Base-by-base conservation (phyloP, 1,140 invertebrate genomes). In the Drosophila subpulchrella region DNA sequence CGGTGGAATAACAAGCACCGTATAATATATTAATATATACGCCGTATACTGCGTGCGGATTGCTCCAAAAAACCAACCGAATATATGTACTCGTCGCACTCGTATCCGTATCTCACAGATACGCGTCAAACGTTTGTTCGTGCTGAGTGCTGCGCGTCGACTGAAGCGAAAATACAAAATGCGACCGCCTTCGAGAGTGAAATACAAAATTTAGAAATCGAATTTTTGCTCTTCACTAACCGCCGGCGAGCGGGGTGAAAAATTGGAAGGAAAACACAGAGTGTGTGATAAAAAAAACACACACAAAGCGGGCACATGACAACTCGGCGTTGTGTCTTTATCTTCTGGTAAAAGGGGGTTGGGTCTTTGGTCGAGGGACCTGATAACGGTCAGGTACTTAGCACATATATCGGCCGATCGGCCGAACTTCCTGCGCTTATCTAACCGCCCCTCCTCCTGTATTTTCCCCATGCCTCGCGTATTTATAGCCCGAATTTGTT, bases 111-210 rank as follows among this genome's bases (percentile, higher is more conserved):
- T 89, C 84, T 75, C 56, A 53, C 56, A 72, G 84, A 89, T 89
- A 89, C 84, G 75, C 76, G 71, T 63, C 71, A 61, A 82, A 82
- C 79, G 77, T 84, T 81, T 90, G 81, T 84, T 89, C 84, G 85
- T 89, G 84, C 80, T 90, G 84, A 89, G 84, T 90, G 85, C 84
- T 89, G 78, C 84, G 84, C 84, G 84, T 89, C 85, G 84, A 89
- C 84, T 89, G 79, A 88, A 88, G 53, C 62, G 66, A 78, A 54
- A 66, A 66, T 41, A 62, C 41, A 67, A 65, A 65, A 65, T 32
- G 55, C 73, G 38, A 58, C 58, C 54, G 63, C 63, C 72, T 58
- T 55, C 50, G 72, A 83, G 67, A 84, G 83, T 54, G 74, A 66
- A 61, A 78, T 36, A 78, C 32, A 75, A 67, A 65, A 63, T 88